A percentile compares a stretch with the other conserved stretches of the same genome.
Conservation (phyloP, 2,888 invertebrate species). For the Chrysolina americana region DNA sequence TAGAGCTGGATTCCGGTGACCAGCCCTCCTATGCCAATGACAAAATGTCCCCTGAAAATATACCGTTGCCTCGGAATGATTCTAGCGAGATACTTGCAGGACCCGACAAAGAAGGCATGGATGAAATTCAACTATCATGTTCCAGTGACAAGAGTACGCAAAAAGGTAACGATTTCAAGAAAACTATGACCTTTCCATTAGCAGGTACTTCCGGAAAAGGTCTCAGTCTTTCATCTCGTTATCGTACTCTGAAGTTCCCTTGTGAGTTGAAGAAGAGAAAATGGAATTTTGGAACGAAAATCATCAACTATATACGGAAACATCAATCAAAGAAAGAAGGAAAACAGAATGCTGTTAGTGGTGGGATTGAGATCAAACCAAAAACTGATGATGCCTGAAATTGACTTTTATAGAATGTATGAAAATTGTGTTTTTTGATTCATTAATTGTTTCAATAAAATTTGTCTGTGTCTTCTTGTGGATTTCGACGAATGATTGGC, state of each 20-base stretch:
- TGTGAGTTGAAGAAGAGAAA: slow-evolving; percentile 56
- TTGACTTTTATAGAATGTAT: slow-evolving; percentile 16
- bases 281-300: slow-evolving; percentile 58
- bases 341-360: slow-evolving; percentile 35
- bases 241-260: slow-evolving; percentile 53
- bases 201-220: slow-evolving; percentile 50
- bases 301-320: slow-evolving; percentile 57
- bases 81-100: slow-evolving; percentile 42
- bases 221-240: slow-evolving; percentile 48
- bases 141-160: slow-evolving; percentile 31
- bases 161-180: slow-evolving; percentile 42
- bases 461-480: neutral
- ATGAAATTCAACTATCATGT: slow-evolving; percentile 48
- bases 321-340: slow-evolving; percentile 48
- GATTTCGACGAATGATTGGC: neutral
- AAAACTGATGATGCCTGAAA: slow-evolving; percentile 33
- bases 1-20: slow-evolving; percentile 50
- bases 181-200: slow-evolving; percentile 57
- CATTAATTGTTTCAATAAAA: slow-evolving; percentile 11
- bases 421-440: neutral
- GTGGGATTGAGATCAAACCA: slow-evolving; percentile 40
- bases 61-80: slow-evolving; percentile 49
- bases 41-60: slow-evolving; percentile 44
- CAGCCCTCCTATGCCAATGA: slow-evolving; percentile 41
- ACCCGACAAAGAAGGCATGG: slow-evolving; percentile 48